Base-by-base conservation (phyloP, 2,797 vertebrate genomes). In the Hafferia zeledoni region DNA sequence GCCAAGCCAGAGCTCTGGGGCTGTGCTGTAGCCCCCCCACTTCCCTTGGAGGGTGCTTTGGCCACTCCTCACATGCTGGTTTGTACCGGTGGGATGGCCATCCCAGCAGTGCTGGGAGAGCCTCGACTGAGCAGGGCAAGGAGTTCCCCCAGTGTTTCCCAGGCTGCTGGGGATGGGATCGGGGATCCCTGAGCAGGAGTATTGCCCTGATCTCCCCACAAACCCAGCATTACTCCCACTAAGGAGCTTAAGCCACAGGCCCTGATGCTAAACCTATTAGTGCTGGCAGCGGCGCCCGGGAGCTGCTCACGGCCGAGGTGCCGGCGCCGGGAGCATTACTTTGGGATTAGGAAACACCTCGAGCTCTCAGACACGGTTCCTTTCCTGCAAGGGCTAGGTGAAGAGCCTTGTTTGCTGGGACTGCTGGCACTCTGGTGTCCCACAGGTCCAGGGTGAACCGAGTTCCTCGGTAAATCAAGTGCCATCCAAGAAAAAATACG, bases 41-140 rank as follows among this genome's bases (percentile, higher is more conserved):
- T 24, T 41, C 18, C 56, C n/a, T 41, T 3, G 0, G 14, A 23
- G 33, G 13, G 33, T 12, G 19, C 15, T 49, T 41, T 3, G 5
- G 43, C 31, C 50, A 25, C 16, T 25, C 10, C 16, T 63, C 1
- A 0, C 9, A 0, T 0, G 1, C 9, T 1, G 2, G n/a, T 4
- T 0, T 31, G 52, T 23, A 46, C 52, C 0, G 11, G 28, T 17
- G 28, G 27, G 28, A 41, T 30, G 59, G 28, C 39, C 3, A 2
- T 31, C 13, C 27, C 8, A 5, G 57, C 27, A 37, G 76, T 37
- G 6, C 0, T 0, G 1, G 52, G 63, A 71, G 30, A 67, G 8
- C 17, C 1, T 0, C 39, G 28, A 11, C 33, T 0, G 10, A 57
- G 44, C 20, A 11, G 41, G 6, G 18, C 24, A 55, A 25, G 30